Base-by-base conservation (phyloP, 2,113 vertebrate species). In the Chlorocebus sabaeus region DNA sequence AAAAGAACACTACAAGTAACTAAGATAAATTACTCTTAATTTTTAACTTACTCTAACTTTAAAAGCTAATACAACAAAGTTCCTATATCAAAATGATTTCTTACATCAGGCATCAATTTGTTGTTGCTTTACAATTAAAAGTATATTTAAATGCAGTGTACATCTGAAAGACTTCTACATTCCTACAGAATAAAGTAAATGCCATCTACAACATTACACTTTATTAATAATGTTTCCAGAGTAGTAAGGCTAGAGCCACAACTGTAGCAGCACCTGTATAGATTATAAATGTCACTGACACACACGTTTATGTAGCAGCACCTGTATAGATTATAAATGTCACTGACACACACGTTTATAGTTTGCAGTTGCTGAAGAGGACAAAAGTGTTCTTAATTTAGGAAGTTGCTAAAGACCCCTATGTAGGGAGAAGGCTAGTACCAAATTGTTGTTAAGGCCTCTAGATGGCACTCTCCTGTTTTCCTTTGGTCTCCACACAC, bases 381-480 rank as follows among this genome's bases (percentile, higher is more conserved):
- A 12, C 59, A 93, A 80, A 79, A 48, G 45, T 30, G 52, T 64
- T 86, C 52, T 68, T 84, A n/a, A 92, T 96, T 95, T 55, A 93
- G 38, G 90, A 87, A 92, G 75, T 61, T 92, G 70, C n/a, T 32
- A 40, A 70, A 93, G 64, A 57, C 16, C 5, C 23, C 43, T 61
- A 4, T 20, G 1, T 14, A 78, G 6, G 16, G 38, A 81, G 67
- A 89, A 50, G 27, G 40, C 72, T 27, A 27, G 16, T n/a, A 27
- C 72, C 40, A 73, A 32, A 18, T 23, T 59, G 14, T 6, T 45
- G 5, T 6, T 0, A 23, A 0, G 52, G 57, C 88, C 93, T 97
- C 75, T 85, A 96, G 97, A 80, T 97, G 98, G 98, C 98, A 94
- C 35, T 73, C 90, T 72, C 93, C 67, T 73, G 81, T 97, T 64